Conservation (phyloP, 2,113 vertebrate species). For the human region DNA sequence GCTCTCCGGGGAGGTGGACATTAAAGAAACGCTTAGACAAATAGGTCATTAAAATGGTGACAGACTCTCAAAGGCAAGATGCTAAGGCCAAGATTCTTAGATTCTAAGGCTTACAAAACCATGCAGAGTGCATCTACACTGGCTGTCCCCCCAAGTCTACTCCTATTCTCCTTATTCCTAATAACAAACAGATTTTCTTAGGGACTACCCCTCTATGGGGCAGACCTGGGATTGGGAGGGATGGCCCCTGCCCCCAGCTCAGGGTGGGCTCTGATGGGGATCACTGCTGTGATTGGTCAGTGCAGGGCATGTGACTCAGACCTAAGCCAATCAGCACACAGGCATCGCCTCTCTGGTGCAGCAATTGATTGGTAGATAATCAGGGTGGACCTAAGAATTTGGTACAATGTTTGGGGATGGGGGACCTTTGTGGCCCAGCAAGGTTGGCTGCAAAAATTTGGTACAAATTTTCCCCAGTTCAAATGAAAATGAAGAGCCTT, state of each 20-base stretch:
- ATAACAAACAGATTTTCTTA: too few species aligned
- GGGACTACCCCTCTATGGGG: too few species aligned
- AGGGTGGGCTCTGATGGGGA: too few species aligned
- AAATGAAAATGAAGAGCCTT: background rate
- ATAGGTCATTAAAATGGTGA: background rate
- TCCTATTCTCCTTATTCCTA: background rate
- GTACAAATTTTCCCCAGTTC: too few species aligned
- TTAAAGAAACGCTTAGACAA: background rate
- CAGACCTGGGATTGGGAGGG: background rate
- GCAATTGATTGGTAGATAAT: background rate
- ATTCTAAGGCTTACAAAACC: background rate
- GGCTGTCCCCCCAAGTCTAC: too few species aligned
- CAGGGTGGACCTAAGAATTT: background rate
- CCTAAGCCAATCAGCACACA: background rate
- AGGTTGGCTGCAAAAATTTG: rapidly evolving
- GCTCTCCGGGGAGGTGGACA: background rate
- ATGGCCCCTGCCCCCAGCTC: too few species aligned
- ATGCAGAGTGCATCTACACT: rapidly evolving
- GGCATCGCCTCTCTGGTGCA: background rate
- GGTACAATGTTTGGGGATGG: rapidly evolving
- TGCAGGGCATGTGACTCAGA: background rate
- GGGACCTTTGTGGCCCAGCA: background rate
- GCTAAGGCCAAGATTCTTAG: background rate
- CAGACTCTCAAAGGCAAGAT: background rate
- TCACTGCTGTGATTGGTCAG: background rate